Base-by-base conservation (phyloP, 1,140 invertebrate species). In the Papilio dardanus region DNA sequence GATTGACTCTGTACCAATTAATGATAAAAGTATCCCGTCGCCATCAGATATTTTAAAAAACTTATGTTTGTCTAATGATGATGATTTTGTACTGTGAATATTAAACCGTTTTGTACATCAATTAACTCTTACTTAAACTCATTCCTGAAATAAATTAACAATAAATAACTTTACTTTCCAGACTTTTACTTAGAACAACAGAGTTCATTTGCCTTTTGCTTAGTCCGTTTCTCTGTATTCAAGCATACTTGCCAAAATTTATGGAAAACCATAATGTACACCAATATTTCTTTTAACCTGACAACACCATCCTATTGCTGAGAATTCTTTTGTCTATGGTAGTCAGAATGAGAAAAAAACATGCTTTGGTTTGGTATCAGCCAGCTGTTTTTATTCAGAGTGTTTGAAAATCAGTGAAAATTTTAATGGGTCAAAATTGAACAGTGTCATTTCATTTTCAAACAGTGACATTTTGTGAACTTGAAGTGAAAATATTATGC, bases 41-140 rank as follows among this genome's bases (percentile, higher is more conserved):
- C 93, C 94, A 65, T 94, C 93, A 10, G 93, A 94, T 78, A 94
- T 92, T 69, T 80, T 94, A 4, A 93, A 93, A 91, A 94, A 94
- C 79, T 87, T 94, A 74, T 92, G 91, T 76, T 84, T 94, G 76
- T 91, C 93, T 28, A 92, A 87, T 74, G 90, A 90, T 74, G 81
- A 90, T 8, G 82, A 86, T 65, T 83, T 77, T 50, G 77, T 75
- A 21, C n/a, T 12, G 76, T 58, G 66, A 35, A 77, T 79, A 71
- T 66, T 74, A 3, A 82, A 80, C 73, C 46, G 42, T 19, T 78
- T 35, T 75, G 74, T 6, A 14, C 0, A 14, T n/a, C n/a, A n/a
- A n/a, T 5, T 10, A 10, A 37, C 8, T 37, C 35, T n/a, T 46
- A n/a, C 14, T 3, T 2, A 37, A 37, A 46, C 42, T 5, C 16